Evolutionary conservation across 2,888 invertebrate genomes (phyloP), one percentile per base, ranked within the genome.

Genomic region (Phytoseiulus persimilis): DNA sequence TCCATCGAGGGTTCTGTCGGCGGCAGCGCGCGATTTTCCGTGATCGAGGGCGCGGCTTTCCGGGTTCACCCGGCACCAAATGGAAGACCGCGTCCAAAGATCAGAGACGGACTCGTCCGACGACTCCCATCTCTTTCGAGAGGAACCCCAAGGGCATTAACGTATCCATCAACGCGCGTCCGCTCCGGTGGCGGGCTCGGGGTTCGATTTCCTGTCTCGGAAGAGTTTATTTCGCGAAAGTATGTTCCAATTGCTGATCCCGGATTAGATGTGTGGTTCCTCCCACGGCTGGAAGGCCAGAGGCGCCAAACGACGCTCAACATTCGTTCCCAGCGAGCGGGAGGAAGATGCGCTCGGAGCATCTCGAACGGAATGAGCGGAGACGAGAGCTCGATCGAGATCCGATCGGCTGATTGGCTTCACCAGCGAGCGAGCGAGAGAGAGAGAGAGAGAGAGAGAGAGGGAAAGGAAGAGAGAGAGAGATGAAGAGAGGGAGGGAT

Each of bases 381-480:
- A 65, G 65, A 65, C 65, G 65, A 65, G 65, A 65, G 65, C 65
- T 65, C 65, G 65, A 65, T 65, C 65, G 65, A 65, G 65, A 65
- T 65, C 65, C 65, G 65, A 65, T 65, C 65, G 5, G 14, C 65
- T 65, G 65, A 65, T 65, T 65, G 65, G 14, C 28, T 65, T 65
- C 65, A 65, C 65, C 65, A 65, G 65, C 65, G 2, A 65, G 65
- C 65, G 14, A 14, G 14, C 46, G 6, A 46, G 46, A 6, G 46
- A n/a, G n/a, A n/a, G n/a, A n/a, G n/a, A n/a, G n/a, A n/a, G n/a
- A n/a, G n/a, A n/a, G n/a, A n/a, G n/a, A n/a, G n/a, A n/a, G n/a
- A n/a, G n/a, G n/a, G n/a, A n/a, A n/a, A n/a, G n/a, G n/a, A n/a
- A n/a, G n/a, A n/a, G n/a, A n/a, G n/a, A n/a, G n/a, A n/a, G n/a